Base-by-base conservation (phyloP, 23 tunicate species). In the Ascidia mentula region DNA sequence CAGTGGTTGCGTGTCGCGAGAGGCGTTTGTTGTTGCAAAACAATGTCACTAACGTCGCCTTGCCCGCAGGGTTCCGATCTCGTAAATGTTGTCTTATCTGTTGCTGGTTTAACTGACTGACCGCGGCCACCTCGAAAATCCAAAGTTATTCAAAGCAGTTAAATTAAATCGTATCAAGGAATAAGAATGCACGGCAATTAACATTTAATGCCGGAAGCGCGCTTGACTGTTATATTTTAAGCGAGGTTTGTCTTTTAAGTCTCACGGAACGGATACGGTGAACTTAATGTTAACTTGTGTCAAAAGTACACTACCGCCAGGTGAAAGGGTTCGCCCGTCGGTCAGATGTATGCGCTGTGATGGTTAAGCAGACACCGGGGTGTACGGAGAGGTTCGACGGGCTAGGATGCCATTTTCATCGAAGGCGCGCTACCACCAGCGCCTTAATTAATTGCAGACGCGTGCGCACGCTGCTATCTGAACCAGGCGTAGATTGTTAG, bases 221-320 rank as follows among this genome's bases (percentile, higher is more conserved):
- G n/a, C n/a, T n/a, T n/a, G n/a, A n/a, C n/a, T n/a, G n/a, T n/a
- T n/a, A n/a, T n/a, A n/a, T n/a, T n/a, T n/a, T n/a, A n/a, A n/a
- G n/a, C n/a, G n/a, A n/a, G n/a, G n/a, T n/a, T n/a, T n/a, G n/a
- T n/a, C n/a, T n/a, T n/a, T n/a, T n/a, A n/a, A n/a, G n/a, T n/a
- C n/a, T n/a, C n/a, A n/a, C n/a, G n/a, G n/a, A 53, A 53, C 65
- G 65, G 65, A 53, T 53, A 28, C 13, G 65, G 65, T 53, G 65
- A 53, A 53, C 65, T 53, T 9, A 53, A 53, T 3, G 22, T 53
- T 20, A 53, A 53, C 65, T 9, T 3, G 13, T 1, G 65, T 53
- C 65, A 9, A 53, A 53, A 53, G 65, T 6, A 3, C 22, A 53
- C 22, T 53, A 53, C 65, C 65, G 65, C 1, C 13, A 20, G 65